Conservation (phyloP, 2,113 vertebrate genomes). For the Poecile atricapillus region DNA sequence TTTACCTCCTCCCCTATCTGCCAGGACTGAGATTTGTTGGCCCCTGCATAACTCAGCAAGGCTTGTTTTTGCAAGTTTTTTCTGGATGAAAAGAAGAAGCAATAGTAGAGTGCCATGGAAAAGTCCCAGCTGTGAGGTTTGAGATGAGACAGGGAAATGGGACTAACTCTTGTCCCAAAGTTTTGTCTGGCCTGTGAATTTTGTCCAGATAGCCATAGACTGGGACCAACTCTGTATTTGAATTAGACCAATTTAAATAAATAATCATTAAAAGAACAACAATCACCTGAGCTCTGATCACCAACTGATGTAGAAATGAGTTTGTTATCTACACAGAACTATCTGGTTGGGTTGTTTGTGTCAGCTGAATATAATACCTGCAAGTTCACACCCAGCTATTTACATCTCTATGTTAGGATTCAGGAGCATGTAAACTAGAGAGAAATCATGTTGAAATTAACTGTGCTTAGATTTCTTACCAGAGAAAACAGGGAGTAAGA, state of each 20-base stretch:
- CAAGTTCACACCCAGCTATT: constrained; percentile 53
- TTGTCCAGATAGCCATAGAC: neutral
- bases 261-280: constrained; percentile 24
- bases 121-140: neutral
- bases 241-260: constrained; percentile 29
- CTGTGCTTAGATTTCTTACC: neutral
- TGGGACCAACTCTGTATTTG: neutral
- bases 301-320: neutral
- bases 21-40: neutral
- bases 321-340: constrained; percentile 43
- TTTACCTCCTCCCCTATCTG: constrained; percentile 12
- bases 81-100: neutral
- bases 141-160: neutral
- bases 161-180: neutral
- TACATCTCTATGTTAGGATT: constrained; percentile 28
- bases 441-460: constrained; percentile 18
- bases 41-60: constrained; percentile 11
- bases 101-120: neutral
- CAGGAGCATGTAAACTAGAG: constrained; percentile 29
- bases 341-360: constrained; percentile 53
- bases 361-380: constrained; percentile 44
- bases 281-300: neutral
- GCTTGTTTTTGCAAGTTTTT: constrained; percentile 43
- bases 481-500: neutral
- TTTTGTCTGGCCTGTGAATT: neutral